Evolutionary conservation across 2,888 invertebrate genomes (phyloP).

Genomic region (Apamea sordens): DNA sequence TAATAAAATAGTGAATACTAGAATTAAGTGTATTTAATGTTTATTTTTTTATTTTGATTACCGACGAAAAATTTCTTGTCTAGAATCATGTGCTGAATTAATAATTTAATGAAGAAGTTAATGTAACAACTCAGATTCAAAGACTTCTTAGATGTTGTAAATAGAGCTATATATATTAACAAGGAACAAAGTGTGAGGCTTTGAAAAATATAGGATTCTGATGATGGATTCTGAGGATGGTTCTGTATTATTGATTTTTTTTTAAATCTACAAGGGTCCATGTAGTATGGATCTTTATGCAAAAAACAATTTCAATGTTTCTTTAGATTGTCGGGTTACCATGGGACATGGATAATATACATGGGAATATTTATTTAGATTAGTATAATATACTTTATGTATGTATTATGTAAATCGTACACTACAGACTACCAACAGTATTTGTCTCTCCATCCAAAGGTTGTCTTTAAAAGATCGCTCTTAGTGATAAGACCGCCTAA

Average conservation of each 20-base stretch:
- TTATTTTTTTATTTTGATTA: background rate
- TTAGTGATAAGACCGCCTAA: too few species aligned
- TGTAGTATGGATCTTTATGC: background rate
- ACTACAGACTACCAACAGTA: too few species aligned
- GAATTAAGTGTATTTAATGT: background rate
- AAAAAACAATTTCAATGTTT: slow-evolving; percentile 4
- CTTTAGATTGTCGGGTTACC: slow-evolving; percentile 5
- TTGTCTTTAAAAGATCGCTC: too few species aligned
- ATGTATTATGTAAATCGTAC: too few species aligned
- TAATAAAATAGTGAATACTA: background rate
- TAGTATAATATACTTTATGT: too few species aligned
- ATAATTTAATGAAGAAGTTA: background rate
- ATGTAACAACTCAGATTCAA: slow-evolving; percentile 2
- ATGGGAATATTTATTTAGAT: too few species aligned
- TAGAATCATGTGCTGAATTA: background rate
- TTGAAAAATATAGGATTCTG: background rate
- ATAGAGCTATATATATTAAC: background rate
- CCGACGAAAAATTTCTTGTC: too few species aligned
- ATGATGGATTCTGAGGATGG: background rate
- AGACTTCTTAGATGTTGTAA: background rate
- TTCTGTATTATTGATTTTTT: background rate
- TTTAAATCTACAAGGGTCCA: background rate
- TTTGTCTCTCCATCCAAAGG: too few species aligned
- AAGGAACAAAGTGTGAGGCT: background rate
- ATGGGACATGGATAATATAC: slow-evolving; percentile 3